Evolutionary conservation across 2,888 invertebrate genomes (phyloP).

Genomic region (Chaetogeoica ovagalla): DNA sequence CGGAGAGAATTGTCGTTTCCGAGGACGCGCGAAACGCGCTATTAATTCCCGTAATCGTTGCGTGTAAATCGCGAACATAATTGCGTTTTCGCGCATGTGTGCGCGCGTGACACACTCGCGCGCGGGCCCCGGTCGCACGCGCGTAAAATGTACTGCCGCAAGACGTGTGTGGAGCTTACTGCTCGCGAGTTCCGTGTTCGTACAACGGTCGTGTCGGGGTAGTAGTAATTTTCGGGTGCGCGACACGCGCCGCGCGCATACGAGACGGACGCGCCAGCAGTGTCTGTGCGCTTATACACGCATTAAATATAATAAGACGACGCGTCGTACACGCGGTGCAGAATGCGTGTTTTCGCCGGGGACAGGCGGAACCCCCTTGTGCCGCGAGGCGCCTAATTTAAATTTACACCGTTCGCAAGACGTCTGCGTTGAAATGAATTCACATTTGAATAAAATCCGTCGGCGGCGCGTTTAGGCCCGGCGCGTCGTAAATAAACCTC

Average conservation of each 20-base stretch:
- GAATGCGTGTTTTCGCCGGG: not conserved
- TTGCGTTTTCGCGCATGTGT: too few relatives aligned
- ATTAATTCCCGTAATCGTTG: too few relatives aligned
- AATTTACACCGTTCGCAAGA: conserved; percentile 47
- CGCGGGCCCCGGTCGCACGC: too few relatives aligned
- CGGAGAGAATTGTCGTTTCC: too few relatives aligned
- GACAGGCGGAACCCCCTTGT: not conserved
- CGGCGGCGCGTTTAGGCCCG: conserved; percentile 3
- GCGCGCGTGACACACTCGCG: too few relatives aligned
- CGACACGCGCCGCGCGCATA: not conserved
- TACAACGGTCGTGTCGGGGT: too few relatives aligned
- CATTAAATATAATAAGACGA: conserved; percentile 30
- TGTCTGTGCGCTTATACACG: not conserved
- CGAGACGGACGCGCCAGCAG: too few relatives aligned
- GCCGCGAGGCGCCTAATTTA: conserved; percentile 44
- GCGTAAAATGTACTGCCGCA: too few relatives aligned
- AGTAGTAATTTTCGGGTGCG: conserved; percentile 9
- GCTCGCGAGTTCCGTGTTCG: not conserved
- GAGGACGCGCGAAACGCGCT: too few relatives aligned
- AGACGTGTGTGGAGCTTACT: too few relatives aligned
- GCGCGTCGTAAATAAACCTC: conserved; percentile 19
- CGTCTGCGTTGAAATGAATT: conserved; percentile 53
- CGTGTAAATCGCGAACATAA: too few relatives aligned
- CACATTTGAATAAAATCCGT: conserved; percentile 45
- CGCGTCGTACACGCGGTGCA: too few relatives aligned